Evolutionary conservation across 2,113 vertebrate species (phyloP).

Genomic region (human): DNA sequence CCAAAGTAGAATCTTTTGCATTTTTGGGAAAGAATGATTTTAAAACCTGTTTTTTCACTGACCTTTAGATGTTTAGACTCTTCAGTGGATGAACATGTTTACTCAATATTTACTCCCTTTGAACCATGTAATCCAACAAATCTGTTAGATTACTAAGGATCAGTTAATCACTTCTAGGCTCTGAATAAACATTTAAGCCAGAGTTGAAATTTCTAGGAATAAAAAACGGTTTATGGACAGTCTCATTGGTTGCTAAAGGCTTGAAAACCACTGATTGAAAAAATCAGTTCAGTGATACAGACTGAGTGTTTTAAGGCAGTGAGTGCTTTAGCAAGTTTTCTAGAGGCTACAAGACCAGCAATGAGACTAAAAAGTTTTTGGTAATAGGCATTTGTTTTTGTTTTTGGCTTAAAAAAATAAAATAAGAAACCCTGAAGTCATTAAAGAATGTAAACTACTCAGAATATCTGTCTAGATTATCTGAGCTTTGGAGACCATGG

Average conservation of each 20-base stretch:
- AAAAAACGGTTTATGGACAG: not conserved
- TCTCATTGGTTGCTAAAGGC: not conserved
- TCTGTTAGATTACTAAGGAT: not conserved
- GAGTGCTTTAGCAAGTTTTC: not conserved
- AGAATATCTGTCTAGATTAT: not conserved
- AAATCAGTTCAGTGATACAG: conserved; percentile 25
- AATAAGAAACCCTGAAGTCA: not conserved
- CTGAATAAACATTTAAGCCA: conserved; percentile 39
- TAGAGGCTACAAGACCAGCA: not conserved
- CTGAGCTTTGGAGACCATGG: not conserved
- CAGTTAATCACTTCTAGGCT: not conserved
- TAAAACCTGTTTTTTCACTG: not conserved
- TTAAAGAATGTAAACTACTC: not conserved
- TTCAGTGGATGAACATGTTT: not conserved
- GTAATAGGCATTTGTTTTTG: not conserved
- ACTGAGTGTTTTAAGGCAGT: not conserved
- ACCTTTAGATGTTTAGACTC: not conserved
- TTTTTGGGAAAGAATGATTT: not conserved
- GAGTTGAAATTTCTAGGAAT: conserved; percentile 25
- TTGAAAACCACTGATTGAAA: not conserved
- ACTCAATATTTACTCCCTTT: not conserved
- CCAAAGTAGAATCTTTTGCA: not conserved
- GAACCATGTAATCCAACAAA: not conserved
- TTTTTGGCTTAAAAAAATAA: not conserved
- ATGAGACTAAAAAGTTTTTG: not conserved